Base-by-base conservation (phyloP, 1,140 invertebrate species). In the Rhizoglyphus robini region DNA sequence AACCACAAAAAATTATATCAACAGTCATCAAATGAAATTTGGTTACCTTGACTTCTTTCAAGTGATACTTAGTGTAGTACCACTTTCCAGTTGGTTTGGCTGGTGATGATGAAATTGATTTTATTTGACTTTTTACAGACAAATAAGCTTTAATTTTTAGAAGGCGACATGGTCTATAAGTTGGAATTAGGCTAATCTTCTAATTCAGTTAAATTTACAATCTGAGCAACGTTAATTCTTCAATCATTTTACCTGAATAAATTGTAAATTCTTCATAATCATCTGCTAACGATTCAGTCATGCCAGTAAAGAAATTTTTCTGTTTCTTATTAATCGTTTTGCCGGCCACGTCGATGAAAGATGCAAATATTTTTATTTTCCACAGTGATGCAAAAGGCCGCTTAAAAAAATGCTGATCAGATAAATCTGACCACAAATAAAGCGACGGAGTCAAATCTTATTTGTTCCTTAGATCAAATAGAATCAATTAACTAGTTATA, bases 321-420 rank as follows among this genome's bases (percentile, higher is more conserved):
- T 49, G 64, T 29, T 59, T 78, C 74, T 74, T 76, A 77, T 46
- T 76, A 70, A 98, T 94, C 80, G 97, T 97, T 73, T 88, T 88
- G 18, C 32, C 65, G 32, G 23, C 38, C 20, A 68, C 68, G 74
- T 99, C 96, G 48, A 99, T 87, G 20, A 99, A 83, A 0, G 91
- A 90, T 0, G 93, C 89, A 77, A 99, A 99, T 90, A 97, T 97
- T 79, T 99, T 96, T 41, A 93, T 97, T 78, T 99, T 95, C 98
- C 81, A 74, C 99, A 99, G 60, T 91, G 83, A 27, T 91, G 93
- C 13, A 99, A 78, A 76, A 99, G 99, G 0, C 91, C 86, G 54
- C 95, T 79, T 77, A 96, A 89, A 58, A 88, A 95, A 88, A 0
- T 94, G 93, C 77, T 99, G 96, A 76, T 99, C 96, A 1, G 91